Evolutionary conservation across 1,140 invertebrate species (phyloP).

Genomic region (Lepidurus apus): DNA sequence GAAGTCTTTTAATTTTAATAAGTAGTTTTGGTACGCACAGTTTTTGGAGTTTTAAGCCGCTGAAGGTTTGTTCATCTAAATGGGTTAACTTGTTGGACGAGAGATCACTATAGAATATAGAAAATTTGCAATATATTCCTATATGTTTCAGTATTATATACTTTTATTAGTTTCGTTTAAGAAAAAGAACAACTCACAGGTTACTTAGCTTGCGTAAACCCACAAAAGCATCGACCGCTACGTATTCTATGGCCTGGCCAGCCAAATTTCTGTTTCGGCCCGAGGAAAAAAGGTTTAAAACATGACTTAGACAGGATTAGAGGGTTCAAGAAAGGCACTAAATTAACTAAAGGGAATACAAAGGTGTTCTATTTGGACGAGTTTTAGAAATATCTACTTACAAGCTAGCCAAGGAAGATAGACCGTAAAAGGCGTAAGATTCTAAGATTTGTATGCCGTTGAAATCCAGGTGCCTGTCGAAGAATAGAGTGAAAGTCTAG

Average conservation of each 20-base stretch:
- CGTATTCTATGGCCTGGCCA: conserved; percentile 42
- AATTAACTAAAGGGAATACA: neutral
- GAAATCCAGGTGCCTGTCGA: neutral
- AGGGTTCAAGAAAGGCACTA: too few species aligned
- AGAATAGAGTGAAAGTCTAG: neutral
- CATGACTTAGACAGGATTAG: too few species aligned
- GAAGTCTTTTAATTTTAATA: neutral
- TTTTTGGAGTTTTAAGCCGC: conserved; percentile 38
- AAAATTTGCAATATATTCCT: too few species aligned
- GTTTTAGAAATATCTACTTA: neutral
- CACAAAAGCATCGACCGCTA: conserved; percentile 45
- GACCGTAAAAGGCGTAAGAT: neutral
- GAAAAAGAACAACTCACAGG: neutral
- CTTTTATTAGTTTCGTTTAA: too few species aligned
- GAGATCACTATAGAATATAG: neutral
- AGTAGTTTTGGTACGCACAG: conserved; percentile 43
- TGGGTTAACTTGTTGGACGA: neutral
- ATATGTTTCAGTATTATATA: too few species aligned
- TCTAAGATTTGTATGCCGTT: neutral
- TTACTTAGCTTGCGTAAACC: conserved; percentile 41
- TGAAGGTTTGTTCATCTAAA: neutral
- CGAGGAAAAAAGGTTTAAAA: neutral
- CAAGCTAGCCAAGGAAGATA: neutral
- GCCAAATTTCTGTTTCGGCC: conserved; percentile 44
- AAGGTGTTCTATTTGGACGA: neutral